These are phyloP conservation scores for Acanthochromis polyacanthus DNA, from an alignment of 2,113 vertebrate species.

Conservation along the genomic window DNA sequence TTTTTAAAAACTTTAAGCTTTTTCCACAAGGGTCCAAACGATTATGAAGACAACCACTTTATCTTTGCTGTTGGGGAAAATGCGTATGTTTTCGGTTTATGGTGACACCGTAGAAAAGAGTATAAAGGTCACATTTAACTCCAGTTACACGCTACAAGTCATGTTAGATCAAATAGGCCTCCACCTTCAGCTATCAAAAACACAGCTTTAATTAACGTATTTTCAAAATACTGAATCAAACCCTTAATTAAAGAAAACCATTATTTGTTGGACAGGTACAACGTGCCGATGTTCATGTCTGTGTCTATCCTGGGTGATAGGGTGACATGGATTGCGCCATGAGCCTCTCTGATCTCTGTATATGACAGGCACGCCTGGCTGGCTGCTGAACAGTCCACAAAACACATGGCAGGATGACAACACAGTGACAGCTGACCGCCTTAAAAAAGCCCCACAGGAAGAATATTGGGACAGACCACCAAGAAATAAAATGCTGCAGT, in stretches of 20 bases:
- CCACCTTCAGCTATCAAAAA: background rate
- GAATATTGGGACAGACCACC: conserved; percentile 26
- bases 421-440: conserved; percentile 69
- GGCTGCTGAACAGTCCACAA: conserved; percentile 50
- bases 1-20: too few species aligned
- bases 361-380: conserved; percentile 61
- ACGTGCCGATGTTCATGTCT: conserved; percentile 29
- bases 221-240: background rate
- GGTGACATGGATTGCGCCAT: conserved; percentile 62
- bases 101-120: background rate
- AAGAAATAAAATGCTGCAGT: conserved; percentile 17
- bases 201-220: background rate
- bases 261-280: conserved; percentile 49
- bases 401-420: conserved; percentile 65
- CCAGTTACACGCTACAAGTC: background rate
- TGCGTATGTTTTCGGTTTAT: too few species aligned
- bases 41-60: background rate
- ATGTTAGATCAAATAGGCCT: background rate
- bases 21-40: background rate
- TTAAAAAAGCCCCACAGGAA: conserved; percentile 60
- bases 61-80: background rate
- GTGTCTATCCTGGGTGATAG: conserved; percentile 30
- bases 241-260: conserved; percentile 27
- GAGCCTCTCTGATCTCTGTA: conserved; percentile 69
- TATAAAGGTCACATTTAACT: background rate